phyloP scores from a whole-genome alignment of 2,113 vertebrate species.

The Caranx ignobilis region DNA sequence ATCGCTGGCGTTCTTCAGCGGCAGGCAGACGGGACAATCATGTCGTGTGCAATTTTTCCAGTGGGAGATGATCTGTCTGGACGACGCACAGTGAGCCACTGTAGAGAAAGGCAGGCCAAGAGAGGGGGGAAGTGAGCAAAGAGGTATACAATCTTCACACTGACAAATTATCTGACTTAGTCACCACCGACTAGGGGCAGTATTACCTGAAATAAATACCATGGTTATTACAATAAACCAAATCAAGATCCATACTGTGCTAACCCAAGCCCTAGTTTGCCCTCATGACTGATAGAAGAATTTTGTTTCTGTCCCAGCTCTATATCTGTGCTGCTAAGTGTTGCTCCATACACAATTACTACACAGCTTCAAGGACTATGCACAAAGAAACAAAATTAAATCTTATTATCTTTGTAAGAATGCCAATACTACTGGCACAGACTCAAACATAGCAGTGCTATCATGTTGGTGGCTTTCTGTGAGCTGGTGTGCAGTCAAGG shows the following conservation, averaged over 20 bases:
- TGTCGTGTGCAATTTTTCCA: slow-evolving; percentile 87
- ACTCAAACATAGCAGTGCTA: slow-evolving; percentile 9
- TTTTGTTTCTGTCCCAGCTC: neutral
- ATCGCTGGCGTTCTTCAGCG: slow-evolving; percentile 85
- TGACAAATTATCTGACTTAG: neutral
- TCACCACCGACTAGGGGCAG: neutral
- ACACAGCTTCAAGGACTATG: neutral
- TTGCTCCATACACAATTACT: slow-evolving; percentile 14
- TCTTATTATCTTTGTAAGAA: slow-evolving; percentile 37
- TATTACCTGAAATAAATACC: neutral
- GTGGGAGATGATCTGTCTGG: slow-evolving; percentile 99
- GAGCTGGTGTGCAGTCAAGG: neutral
- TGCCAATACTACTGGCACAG: slow-evolving; percentile 24
- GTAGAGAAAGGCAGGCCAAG: slow-evolving; percentile 47
- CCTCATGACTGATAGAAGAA: neutral
- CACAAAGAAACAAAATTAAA: slow-evolving; percentile 34
- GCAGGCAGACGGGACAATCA: slow-evolving; percentile 86
- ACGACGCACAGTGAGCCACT: slow-evolving; percentile 99
- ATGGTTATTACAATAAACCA: neutral
- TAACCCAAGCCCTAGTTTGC: neutral
- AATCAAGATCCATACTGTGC: neutral
- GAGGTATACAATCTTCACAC: neutral
- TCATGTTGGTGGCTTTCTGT: slow-evolving; percentile 7
- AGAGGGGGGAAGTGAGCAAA: neutral
- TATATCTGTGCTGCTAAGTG: neutral